A percentile compares a stretch with the other conserved stretches of the same genome.
These are phyloP conservation scores for Dryobates pubescens DNA, from an alignment of 2,797 vertebrate species.

Conservation along the genomic window DNA sequence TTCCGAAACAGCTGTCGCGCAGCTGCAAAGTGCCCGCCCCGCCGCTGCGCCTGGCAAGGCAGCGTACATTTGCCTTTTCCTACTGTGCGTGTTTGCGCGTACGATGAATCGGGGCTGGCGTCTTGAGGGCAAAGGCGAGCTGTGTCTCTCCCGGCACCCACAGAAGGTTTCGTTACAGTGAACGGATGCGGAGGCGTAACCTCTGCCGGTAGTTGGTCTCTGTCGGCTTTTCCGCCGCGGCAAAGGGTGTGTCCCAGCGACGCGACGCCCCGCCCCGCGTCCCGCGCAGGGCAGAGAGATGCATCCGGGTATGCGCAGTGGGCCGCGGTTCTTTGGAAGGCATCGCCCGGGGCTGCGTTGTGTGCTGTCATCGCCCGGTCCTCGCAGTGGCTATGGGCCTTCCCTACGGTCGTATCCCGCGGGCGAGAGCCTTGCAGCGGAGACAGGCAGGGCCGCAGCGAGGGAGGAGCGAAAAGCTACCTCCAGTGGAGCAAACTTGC, in stretches of 20 bases:
- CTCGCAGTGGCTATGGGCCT: accelerated
- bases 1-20: not conserved
- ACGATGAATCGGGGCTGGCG: not conserved
- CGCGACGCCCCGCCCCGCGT: too few species aligned
- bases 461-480: not conserved
- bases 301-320: accelerated
- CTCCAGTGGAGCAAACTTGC: accelerated
- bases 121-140: not conserved
- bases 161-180: not conserved
- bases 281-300: not conserved
- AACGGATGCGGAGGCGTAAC: too few species aligned
- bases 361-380: too few species aligned
- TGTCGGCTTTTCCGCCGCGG: not conserved
- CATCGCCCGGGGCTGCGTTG: accelerated
- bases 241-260: too few species aligned
- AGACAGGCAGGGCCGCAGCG: not conserved
- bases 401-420: accelerated
- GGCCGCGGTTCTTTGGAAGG: not conserved
- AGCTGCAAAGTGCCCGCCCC: not conserved
- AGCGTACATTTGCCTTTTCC: too few species aligned
- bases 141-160: too few species aligned
- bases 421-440: too few species aligned
- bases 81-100: not conserved
- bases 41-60: not conserved
- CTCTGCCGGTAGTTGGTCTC: too few species aligned